phyloP scores from a whole-genome alignment of 2,888 invertebrate species.

The Heliothis peltigera region DNA sequence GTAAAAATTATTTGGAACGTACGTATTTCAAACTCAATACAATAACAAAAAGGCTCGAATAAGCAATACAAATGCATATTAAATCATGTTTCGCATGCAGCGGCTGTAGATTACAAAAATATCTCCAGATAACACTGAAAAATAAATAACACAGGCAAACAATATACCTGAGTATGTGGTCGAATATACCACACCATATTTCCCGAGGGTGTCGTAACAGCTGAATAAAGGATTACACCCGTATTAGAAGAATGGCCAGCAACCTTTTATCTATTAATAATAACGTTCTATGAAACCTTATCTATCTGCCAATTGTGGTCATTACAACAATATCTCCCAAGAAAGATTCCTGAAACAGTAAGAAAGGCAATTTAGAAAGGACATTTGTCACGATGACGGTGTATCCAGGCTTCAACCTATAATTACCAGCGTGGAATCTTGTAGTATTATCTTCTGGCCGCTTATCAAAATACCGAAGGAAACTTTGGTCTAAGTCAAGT shows the following conservation, averaged over 20 bases:
- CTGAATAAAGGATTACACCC: slow-evolving; percentile 51
- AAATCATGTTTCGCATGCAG: slow-evolving; percentile 8
- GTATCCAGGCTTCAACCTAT: slow-evolving; percentile 6
- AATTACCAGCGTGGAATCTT: slow-evolving; percentile 33
- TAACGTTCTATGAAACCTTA: slow-evolving; percentile 8
- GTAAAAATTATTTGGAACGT: too few relatives aligned
- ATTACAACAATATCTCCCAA: slow-evolving; percentile 22
- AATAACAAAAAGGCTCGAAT: background rate
- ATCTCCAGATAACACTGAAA: slow-evolving; percentile 15
- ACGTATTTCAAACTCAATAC: too few relatives aligned
- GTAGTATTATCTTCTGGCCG: slow-evolving; percentile 16
- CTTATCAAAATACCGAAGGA: slow-evolving; percentile 15
- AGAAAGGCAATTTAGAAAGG: slow-evolving; percentile 7
- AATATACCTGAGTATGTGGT: slow-evolving; percentile 23
- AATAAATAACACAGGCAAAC: slow-evolving; percentile 38
- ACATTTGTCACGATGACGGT: slow-evolving; percentile 32
- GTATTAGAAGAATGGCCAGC: slow-evolving; percentile 38
- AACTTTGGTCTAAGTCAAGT: slow-evolving; percentile 11
- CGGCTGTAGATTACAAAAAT: background rate
- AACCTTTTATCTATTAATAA: slow-evolving; percentile 42
- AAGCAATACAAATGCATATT: slow-evolving; percentile 8
- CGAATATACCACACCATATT: slow-evolving; percentile 41
- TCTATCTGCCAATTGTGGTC: slow-evolving; percentile 31
- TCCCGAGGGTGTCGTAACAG: slow-evolving; percentile 49
- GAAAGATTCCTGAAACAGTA: slow-evolving; percentile 6